These are phyloP conservation scores for Sycophaga agraensis DNA, from an alignment of 1,140 invertebrate genomes.

Conservation along the genomic window DNA sequence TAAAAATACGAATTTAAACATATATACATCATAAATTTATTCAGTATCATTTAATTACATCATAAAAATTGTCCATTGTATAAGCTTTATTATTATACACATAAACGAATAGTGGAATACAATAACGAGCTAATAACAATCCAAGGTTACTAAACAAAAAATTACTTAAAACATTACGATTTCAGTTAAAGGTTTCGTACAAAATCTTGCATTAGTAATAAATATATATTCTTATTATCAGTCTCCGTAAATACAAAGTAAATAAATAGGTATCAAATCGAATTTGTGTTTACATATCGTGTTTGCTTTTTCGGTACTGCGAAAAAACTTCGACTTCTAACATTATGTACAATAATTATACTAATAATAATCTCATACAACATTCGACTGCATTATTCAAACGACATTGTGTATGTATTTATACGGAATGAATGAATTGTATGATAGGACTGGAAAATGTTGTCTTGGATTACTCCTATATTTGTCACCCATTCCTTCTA, in stretches of 20 bases:
- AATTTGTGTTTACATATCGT: not conserved
- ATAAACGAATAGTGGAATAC: slow-evolving; percentile 7
- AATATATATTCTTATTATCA: slow-evolving; percentile 28
- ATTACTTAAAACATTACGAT: slow-evolving; percentile 4
- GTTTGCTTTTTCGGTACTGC: slow-evolving; percentile 12
- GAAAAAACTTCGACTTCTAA: slow-evolving; percentile 19
- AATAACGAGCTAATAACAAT: slow-evolving; percentile 11
- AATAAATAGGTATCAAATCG: slow-evolving; percentile 28
- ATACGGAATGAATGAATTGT: slow-evolving; percentile 18
- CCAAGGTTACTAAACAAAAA: slow-evolving; percentile 1
- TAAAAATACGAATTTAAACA: no score
- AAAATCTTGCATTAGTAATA: slow-evolving; percentile 19
- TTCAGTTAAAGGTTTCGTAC: slow-evolving; percentile 9
- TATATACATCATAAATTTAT: not conserved
- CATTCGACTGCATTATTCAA: slow-evolving; percentile 11
- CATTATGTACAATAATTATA: slow-evolving; percentile 28
- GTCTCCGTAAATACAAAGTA: slow-evolving; percentile 21
- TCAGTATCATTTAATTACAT: slow-evolving; percentile 1
- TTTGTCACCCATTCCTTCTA: not conserved
- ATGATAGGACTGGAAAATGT: not conserved
- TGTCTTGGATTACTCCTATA: not conserved
- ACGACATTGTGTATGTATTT: slow-evolving; percentile 14
- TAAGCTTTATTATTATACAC: slow-evolving; percentile 9
- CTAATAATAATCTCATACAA: slow-evolving; percentile 27
- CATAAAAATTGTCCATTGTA: slow-evolving; percentile 6